Evolutionary conservation across 2,797 vertebrate genomes (phyloP).

Genomic region (Helostoma temminkii): DNA sequence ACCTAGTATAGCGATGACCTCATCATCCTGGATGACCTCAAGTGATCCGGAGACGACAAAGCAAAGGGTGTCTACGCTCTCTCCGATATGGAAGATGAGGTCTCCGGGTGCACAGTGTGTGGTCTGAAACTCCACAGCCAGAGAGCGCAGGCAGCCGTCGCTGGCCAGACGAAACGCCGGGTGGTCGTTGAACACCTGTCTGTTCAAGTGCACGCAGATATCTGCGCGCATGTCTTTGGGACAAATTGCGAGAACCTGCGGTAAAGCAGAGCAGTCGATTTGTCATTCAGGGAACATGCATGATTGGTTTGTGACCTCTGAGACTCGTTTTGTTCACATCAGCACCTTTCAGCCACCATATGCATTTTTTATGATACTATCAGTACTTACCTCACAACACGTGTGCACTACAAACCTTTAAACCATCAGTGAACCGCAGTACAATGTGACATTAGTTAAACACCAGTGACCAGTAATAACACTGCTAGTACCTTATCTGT

Average conservation of each 20-base stretch:
- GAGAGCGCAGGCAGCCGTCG: conserved; percentile 94
- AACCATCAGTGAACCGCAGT: neutral
- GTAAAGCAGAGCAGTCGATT: conserved; percentile 13
- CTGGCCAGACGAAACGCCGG: conserved; percentile 97
- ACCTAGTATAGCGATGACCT: conserved; percentile 98
- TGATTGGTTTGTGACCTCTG: conserved; percentile 27
- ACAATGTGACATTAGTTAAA: too few relatives aligned
- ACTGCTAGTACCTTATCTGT: conserved; percentile 91
- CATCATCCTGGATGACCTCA: conserved; percentile 98
- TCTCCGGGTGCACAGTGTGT: conserved; percentile 97
- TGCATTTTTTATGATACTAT: conserved; percentile 5
- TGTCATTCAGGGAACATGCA: too few relatives aligned
- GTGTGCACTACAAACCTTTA: neutral
- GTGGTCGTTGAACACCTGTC: conserved; percentile 96
- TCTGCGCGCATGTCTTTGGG: conserved; percentile 99
- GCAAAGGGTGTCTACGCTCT: conserved; percentile 96
- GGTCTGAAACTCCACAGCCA: conserved; percentile 97
- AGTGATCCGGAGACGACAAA: conserved; percentile 97
- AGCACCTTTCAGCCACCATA: neutral
- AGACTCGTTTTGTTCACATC: conserved; percentile 2
- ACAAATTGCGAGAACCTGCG: conserved; percentile 96
- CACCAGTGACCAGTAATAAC: neutral
- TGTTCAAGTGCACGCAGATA: conserved; percentile 98
- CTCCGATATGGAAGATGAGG: conserved; percentile 97
- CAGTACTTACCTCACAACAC: neutral